Percentiles rank a stretch among this genome's conserved stretches.
Evolutionary conservation across 2,113 vertebrate species (phyloP).

Genomic region (Pseudorhombus dupliciocellatus): DNA sequence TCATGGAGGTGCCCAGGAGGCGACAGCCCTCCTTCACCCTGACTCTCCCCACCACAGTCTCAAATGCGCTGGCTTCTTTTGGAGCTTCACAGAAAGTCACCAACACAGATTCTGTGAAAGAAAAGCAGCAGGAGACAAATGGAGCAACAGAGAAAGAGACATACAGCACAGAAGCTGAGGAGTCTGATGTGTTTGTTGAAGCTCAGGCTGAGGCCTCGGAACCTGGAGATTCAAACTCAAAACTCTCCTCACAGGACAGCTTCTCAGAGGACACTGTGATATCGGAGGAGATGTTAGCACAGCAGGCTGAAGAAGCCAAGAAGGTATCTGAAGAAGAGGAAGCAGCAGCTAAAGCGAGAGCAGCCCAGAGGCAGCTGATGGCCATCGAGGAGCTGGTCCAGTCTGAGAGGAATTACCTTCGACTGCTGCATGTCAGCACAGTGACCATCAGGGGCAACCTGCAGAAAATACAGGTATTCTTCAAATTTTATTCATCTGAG

Average conservation of each 20-base stretch:
- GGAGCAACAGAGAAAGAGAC: neutral
- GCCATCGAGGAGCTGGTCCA: conserved; percentile 86
- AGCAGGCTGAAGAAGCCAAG: conserved; percentile 45
- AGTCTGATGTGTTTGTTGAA: conserved; percentile 12
- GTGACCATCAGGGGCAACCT: conserved; percentile 84
- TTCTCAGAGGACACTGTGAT: conserved; percentile 21
- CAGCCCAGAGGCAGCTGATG: conserved; percentile 82
- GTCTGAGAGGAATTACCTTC: conserved; percentile 88
- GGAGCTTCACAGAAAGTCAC: conserved; percentile 6
- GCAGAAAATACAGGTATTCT: conserved; percentile 76
- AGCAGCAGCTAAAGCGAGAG: conserved; percentile 65
- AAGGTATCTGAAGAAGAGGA: conserved; percentile 65
- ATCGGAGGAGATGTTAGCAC: conserved; percentile 38
- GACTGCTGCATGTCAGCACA: conserved; percentile 82
- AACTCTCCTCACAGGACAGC: conserved; percentile 39
- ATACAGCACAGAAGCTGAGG: conserved; percentile 22
- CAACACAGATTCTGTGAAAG: neutral
- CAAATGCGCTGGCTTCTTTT: conserved; percentile 6
- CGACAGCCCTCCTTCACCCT: conserved; percentile 54
- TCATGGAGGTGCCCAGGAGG: conserved; percentile 78
- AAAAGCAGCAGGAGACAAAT: neutral
- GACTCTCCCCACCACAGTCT: conserved; percentile 32
- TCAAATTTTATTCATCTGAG: too few relatives aligned
- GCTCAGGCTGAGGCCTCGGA: conserved; percentile 15
- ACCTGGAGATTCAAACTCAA: neutral